Percentiles rank a stretch among this genome's conserved stretches.
These are phyloP conservation scores for Gallinago stenura DNA, from an alignment of 2,797 vertebrate species.

Conservation along the genomic window DNA sequence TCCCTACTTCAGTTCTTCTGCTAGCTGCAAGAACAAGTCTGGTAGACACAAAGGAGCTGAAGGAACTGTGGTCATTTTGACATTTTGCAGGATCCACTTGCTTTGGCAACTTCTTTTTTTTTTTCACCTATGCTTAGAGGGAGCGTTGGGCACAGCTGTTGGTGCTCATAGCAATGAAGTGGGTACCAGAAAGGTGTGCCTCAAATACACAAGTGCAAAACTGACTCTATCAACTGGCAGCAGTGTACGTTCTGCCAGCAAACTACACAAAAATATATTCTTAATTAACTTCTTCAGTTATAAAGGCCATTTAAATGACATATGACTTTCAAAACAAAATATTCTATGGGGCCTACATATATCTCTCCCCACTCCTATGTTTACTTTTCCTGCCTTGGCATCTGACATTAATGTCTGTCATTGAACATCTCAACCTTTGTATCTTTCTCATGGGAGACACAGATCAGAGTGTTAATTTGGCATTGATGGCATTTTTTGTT, in stretches of 20 bases:
- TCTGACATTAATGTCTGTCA: conserved; percentile 56
- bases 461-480: conserved; percentile 3
- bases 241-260: neutral
- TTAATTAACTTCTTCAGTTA: conserved; percentile 1
- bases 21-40: neutral
- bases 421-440: conserved; percentile 53
- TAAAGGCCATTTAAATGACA: conserved; percentile 34
- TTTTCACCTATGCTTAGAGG: neutral
- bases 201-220: neutral
- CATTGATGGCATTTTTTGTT: conserved; percentile 32
- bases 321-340: conserved; percentile 41
- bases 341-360: neutral
- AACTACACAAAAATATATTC: neutral
- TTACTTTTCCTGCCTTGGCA: conserved; percentile 30
- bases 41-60: neutral
- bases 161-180: neutral
- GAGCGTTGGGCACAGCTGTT: neutral
- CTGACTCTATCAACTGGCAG: neutral
- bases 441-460: neutral
- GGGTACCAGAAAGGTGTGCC: neutral
- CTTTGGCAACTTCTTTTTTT: neutral
- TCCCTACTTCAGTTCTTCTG: neutral
- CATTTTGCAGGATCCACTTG: neutral
- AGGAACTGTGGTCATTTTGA: neutral
- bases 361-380: conserved; percentile 40